phyloP scores from a whole-genome alignment of 2,888 invertebrate genomes.

The Allacma fusca region DNA sequence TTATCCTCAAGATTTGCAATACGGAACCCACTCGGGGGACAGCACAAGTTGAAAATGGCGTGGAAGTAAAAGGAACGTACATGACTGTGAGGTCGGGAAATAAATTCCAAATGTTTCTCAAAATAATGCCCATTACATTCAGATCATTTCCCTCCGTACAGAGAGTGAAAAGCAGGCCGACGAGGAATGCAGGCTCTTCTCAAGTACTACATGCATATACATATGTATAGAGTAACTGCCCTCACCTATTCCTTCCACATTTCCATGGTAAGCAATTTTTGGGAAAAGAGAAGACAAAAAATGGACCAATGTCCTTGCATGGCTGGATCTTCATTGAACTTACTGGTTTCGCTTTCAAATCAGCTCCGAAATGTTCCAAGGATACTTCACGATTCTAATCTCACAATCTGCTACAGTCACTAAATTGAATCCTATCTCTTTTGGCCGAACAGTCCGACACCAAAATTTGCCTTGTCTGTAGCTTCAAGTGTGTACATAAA shows the following conservation, averaged over 20 bases:
- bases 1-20: not conserved
- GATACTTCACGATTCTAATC: no score
- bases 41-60: not conserved
- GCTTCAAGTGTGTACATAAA: no score
- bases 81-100: constrained; percentile 1
- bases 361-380: no score
- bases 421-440: no score
- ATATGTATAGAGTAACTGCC: no score
- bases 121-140: constrained; percentile 16
- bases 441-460: no score
- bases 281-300: not conserved
- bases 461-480: no score
- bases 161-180: not conserved
- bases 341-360: not conserved
- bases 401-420: no score
- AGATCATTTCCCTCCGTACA: constrained; percentile 6
- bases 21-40: not conserved
- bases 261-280: not conserved
- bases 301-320: constrained; percentile 1
- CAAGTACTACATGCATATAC: not conserved
- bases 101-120: constrained; percentile 30
- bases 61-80: not conserved
- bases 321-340: not conserved
- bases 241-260: not conserved
- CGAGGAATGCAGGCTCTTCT: not conserved